Conservation (phyloP, 2,113 vertebrate species). For the Passer domesticus region DNA sequence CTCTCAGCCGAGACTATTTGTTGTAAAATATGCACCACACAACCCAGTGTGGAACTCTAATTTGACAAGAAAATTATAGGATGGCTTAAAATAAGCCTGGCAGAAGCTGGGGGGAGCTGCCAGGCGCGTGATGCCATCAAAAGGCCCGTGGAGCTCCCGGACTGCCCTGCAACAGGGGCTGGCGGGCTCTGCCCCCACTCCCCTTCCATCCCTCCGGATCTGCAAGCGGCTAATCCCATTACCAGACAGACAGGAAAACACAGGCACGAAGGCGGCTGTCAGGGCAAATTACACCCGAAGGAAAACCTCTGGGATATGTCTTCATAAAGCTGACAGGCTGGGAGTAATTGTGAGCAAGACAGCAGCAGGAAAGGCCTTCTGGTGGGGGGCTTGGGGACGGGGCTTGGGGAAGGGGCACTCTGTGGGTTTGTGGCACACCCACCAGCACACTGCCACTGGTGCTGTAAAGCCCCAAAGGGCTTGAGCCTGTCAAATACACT, state of each 20-base stretch:
- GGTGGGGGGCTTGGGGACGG: neutral
- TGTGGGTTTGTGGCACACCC: neutral
- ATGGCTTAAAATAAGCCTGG: neutral
- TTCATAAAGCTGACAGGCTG: neutral
- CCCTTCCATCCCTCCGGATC: conserved; percentile 1
- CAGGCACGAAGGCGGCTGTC: neutral
- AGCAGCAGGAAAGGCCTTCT: neutral
- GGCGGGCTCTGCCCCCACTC: rapidly evolving
- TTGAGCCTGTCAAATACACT: rapidly evolving
- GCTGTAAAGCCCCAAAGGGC: neutral
- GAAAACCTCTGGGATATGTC: neutral
- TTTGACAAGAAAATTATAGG: conserved; percentile 55
- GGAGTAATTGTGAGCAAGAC: neutral
- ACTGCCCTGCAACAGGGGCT: neutral
- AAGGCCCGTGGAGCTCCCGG: rapidly evolving
- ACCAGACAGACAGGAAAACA: neutral
- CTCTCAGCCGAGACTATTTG: neutral
- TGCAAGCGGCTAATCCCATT: conserved; percentile 9
- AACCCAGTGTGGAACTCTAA: neutral
- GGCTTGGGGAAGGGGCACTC: neutral
- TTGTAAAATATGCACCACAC: neutral
- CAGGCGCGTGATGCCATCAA: neutral
- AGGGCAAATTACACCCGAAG: conserved; percentile 4
- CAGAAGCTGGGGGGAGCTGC: neutral
- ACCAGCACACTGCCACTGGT: neutral